Evolutionary conservation across 1,140 invertebrate species (phyloP).

Genomic region (Coptotermes formosanus): DNA sequence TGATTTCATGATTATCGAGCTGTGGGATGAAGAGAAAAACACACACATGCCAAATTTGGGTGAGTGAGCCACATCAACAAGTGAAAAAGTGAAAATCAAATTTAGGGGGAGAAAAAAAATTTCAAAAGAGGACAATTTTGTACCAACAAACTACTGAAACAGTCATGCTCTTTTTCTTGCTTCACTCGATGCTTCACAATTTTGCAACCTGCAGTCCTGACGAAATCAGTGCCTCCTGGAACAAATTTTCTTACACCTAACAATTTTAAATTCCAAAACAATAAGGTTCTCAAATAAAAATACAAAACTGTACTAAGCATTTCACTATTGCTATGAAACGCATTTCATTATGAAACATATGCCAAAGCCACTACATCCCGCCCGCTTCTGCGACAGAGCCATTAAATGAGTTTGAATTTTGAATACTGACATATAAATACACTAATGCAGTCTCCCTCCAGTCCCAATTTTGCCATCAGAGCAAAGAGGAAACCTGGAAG

Average conservation of each 20-base stretch:
- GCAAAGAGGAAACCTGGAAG: slow-evolving; percentile 86
- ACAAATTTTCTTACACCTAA: slow-evolving; percentile 33
- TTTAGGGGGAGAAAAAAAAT: slow-evolving; percentile 36
- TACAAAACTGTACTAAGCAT: slow-evolving; percentile 30
- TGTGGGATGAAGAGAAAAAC: slow-evolving; percentile 73
- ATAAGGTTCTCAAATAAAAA: slow-evolving; percentile 16
- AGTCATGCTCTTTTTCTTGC: slow-evolving; percentile 39
- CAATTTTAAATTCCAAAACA: slow-evolving; percentile 23
- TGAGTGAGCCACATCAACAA: slow-evolving; percentile 42
- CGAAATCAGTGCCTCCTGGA: slow-evolving; percentile 29
- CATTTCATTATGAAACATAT: slow-evolving; percentile 33
- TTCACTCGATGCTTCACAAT: slow-evolving; percentile 33
- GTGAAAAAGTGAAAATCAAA: slow-evolving; percentile 36
- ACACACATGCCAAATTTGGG: slow-evolving; percentile 65
- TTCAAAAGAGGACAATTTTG: slow-evolving; percentile 43
- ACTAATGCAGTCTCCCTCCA: slow-evolving; percentile 45
- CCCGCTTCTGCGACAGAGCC: slow-evolving; percentile 38
- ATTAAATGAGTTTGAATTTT: slow-evolving; percentile 36
- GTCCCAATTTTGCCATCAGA: slow-evolving; percentile 68
- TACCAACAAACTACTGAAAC: slow-evolving; percentile 40
- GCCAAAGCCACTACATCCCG: slow-evolving; percentile 13
- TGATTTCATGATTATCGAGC: slow-evolving; percentile 99
- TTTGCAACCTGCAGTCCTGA: slow-evolving; percentile 28
- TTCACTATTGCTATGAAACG: slow-evolving; percentile 27
- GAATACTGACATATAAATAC: slow-evolving; percentile 27